These are phyloP conservation scores for Solenopsis invicta DNA, from an alignment of 1,140 invertebrate genomes.

Conservation along the genomic window DNA sequence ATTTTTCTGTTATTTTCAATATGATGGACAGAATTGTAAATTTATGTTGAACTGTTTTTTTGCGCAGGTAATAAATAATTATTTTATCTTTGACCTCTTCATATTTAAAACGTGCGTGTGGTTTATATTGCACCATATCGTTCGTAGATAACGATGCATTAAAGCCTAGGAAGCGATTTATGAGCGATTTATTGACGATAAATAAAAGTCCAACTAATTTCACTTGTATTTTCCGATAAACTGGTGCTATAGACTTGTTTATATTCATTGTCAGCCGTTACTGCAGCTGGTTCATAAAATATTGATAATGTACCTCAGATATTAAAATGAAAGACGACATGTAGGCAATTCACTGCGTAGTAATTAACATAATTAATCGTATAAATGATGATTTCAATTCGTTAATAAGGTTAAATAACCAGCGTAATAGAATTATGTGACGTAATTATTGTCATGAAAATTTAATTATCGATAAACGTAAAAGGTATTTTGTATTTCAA, in stretches of 20 bases:
- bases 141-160: not conserved
- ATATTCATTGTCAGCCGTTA: conserved; percentile 14
- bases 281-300: conserved; percentile 31
- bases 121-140: conserved; percentile 3
- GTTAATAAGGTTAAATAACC: conserved; percentile 23
- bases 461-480: conserved; percentile 28
- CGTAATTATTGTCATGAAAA: not conserved
- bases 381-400: not conserved
- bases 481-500: not conserved
- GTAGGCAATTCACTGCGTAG: not conserved
- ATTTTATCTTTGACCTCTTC: conserved; percentile 22
- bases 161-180: conserved; percentile 43
- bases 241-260: conserved; percentile 40
- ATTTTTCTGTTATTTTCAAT: conserved; percentile 25
- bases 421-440: not conserved
- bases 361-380: conserved; percentile 39
- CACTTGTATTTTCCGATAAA: conserved; percentile 24
- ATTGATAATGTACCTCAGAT: conserved; percentile 17
- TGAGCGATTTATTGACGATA: conserved; percentile 20
- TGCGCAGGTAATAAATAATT: conserved; percentile 29
- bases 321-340: conserved; percentile 3
- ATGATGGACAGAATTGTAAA: not conserved
- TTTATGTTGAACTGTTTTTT: conserved; percentile 5
- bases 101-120: conserved; percentile 29
- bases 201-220: conserved; percentile 58